Evolutionary conservation across 2,113 vertebrate genomes (phyloP).

Genomic region (Mus musculus): GRCm39 chr16:3706501-3707000

Average conservation of each 20-base stretch:
- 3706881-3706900: neutral
- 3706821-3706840: neutral
- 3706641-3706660: neutral
- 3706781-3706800: neutral
- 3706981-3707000: neutral
- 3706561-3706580: neutral
- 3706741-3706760: neutral
- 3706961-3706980: neutral
- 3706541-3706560: neutral
- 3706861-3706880: neutral
- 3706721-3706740: neutral
- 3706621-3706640: neutral
- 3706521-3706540: neutral
- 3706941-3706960: neutral
- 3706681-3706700: too few species aligned
- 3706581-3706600: too few species aligned
- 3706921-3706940: neutral
- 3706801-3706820: neutral
- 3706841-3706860: neutral
- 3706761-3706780: neutral
- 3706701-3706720: neutral
- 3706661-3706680: neutral
- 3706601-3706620: too few species aligned
- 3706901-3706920: neutral
- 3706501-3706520: neutral